These are phyloP conservation scores for Noctua janthina DNA, from an alignment of 2,888 invertebrate species.

Conservation along the genomic window DNA sequence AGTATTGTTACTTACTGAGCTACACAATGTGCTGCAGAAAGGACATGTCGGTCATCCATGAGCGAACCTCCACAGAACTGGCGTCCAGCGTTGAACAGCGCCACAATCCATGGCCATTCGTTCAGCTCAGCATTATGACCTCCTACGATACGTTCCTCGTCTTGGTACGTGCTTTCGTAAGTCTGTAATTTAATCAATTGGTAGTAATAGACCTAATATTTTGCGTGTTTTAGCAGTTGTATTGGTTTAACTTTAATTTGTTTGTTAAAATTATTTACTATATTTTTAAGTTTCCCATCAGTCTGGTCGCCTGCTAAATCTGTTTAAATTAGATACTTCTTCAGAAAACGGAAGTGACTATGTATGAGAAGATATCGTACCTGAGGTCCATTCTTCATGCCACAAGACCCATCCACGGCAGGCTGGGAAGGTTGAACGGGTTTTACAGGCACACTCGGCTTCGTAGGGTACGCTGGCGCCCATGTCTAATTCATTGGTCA, in stretches of 20 bases:
- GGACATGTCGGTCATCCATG: conserved; percentile 94
- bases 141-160: conserved; percentile 96
- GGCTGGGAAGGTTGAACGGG: conserved; percentile 73
- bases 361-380: conserved; percentile 69
- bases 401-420: conserved; percentile 90
- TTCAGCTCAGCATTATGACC: conserved; percentile 95
- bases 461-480: conserved; percentile 88
- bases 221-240: not conserved
- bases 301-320: too few relatives aligned
- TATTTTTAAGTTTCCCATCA: too few relatives aligned
- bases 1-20: conserved; percentile 92
- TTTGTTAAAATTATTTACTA: too few relatives aligned
- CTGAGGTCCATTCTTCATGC: conserved; percentile 94
- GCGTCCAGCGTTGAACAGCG: conserved; percentile 94
- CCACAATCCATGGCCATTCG: conserved; percentile 97
- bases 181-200: conserved; percentile 67
- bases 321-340: not conserved
- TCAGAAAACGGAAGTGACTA: not conserved
- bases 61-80: conserved; percentile 97
- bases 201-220: not conserved
- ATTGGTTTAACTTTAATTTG: not conserved
- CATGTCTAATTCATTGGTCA: conserved; percentile 77
- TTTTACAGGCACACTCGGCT: conserved; percentile 67
- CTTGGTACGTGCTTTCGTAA: conserved; percentile 84
- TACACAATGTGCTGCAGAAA: conserved; percentile 97